Conservation (phyloP, 2,113 vertebrate species). For the Gasterosteus nipponicus region DNA sequence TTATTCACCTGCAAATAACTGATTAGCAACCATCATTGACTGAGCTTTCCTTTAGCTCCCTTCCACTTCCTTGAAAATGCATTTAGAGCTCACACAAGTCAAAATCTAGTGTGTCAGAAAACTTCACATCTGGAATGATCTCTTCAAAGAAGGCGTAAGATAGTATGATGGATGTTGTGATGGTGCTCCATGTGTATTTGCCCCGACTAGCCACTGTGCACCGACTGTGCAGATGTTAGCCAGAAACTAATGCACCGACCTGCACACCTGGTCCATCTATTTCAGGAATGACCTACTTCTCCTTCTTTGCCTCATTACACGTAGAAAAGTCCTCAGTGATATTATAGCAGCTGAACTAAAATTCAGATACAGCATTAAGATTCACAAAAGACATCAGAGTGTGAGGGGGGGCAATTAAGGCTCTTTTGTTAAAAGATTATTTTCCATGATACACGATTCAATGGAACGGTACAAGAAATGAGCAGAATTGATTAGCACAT, state of each 20-base stretch:
- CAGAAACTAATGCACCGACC: background rate
- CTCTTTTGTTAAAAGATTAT: background rate
- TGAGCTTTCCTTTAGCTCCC: constrained; percentile 11
- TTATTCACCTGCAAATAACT: constrained; percentile 5
- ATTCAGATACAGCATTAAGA: background rate
- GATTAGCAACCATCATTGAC: constrained; percentile 14
- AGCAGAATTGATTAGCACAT: background rate
- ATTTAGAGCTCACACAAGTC: no score
- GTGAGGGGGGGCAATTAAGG: background rate
- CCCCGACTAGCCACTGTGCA: background rate
- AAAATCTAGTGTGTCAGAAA: no score
- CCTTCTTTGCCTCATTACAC: constrained; percentile 16
- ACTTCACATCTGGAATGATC: background rate
- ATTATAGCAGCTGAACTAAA: constrained; percentile 13
- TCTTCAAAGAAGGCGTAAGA: background rate
- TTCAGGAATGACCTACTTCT: constrained; percentile 75
- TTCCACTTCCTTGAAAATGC: no score
- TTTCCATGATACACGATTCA: background rate
- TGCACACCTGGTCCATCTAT: constrained; percentile 71
- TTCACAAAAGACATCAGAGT: background rate
- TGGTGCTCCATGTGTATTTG: background rate
- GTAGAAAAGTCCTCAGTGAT: constrained; percentile 25
- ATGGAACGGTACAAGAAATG: background rate
- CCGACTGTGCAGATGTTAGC: background rate
- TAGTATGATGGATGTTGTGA: no score